Conservation (phyloP, 1,140 invertebrate genomes). For the Cardiocondyla obscurior region DNA sequence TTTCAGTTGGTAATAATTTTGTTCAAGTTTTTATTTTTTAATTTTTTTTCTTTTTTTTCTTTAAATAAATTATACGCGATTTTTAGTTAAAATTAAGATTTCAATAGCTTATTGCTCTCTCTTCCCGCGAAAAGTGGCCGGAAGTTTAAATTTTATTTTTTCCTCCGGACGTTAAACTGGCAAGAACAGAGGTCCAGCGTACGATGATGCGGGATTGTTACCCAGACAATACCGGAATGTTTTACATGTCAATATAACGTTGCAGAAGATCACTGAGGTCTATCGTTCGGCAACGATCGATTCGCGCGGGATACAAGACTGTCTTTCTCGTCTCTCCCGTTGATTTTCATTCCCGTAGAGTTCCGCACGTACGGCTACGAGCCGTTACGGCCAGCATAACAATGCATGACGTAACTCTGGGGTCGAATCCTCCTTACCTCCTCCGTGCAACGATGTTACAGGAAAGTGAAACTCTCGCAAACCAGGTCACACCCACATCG, state of each 20-base stretch:
- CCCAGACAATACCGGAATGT: background rate
- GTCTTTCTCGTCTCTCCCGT: slow-evolving; percentile 42
- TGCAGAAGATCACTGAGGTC: slow-evolving; percentile 20
- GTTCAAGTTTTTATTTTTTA: background rate
- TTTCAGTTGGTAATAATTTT: background rate
- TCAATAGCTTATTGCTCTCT: background rate
- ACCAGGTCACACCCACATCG: slow-evolving; percentile 84
- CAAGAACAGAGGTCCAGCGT: background rate
- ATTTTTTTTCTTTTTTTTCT: no score
- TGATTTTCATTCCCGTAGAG: slow-evolving; percentile 81
- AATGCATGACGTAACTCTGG: slow-evolving; percentile 83
- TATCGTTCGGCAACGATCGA: slow-evolving; percentile 20
- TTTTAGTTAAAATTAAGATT: background rate
- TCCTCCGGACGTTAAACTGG: background rate
- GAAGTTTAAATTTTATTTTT: background rate
- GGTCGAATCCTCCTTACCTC: slow-evolving; percentile 83
- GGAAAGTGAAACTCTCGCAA: slow-evolving; percentile 85
- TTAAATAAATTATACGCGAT: background rate
- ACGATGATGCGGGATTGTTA: background rate
- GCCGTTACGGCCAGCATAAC: slow-evolving; percentile 82
- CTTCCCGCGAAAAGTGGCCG: background rate
- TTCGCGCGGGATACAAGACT: background rate
- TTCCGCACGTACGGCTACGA: slow-evolving; percentile 80
- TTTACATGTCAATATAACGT: background rate
- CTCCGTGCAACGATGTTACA: slow-evolving; percentile 79